Percentiles rank a stretch among this genome's conserved stretches.
phyloP scores from a whole-genome alignment of 2,797 vertebrate species.

The Hydrophis major region DNA sequence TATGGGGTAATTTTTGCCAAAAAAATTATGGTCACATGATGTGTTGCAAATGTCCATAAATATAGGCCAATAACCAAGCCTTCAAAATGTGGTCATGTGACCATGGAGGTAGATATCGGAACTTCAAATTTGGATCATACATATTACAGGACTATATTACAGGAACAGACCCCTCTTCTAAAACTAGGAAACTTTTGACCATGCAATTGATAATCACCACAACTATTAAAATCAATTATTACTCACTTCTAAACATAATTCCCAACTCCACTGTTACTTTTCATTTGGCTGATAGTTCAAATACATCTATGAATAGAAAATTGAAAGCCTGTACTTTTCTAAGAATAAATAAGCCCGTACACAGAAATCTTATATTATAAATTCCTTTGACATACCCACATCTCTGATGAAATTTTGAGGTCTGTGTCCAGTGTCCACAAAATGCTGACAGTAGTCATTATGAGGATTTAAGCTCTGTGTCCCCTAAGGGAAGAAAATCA shows the following conservation, averaged over 20 bases:
- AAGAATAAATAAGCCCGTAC: neutral
- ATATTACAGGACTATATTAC: neutral
- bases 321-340: neutral
- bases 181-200: neutral
- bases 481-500: slow-evolving; percentile 74
- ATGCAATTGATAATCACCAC: neutral
- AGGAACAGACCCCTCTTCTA: neutral
- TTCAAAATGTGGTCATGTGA: neutral
- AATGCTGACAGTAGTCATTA: slow-evolving; percentile 98
- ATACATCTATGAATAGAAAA: neutral
- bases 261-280: neutral
- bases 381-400: slow-evolving; percentile 80
- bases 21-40: neutral
- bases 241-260: neutral
- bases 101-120: neutral
- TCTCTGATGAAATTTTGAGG: slow-evolving; percentile 99
- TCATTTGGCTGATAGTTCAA: neutral
- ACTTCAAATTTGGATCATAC: neutral
- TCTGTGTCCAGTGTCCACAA: slow-evolving; percentile 95
- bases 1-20: neutral
- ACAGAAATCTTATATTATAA: neutral
- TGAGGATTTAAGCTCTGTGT: slow-evolving; percentile 97
- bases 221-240: neutral
- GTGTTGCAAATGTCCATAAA: neutral
- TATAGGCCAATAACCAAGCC: neutral